A percentile compares a stretch with the other conserved stretches of the same genome.
Evolutionary conservation across 2,797 vertebrate genomes (phyloP).

Genomic region (Pipistrellus pipistrellus): DNA sequence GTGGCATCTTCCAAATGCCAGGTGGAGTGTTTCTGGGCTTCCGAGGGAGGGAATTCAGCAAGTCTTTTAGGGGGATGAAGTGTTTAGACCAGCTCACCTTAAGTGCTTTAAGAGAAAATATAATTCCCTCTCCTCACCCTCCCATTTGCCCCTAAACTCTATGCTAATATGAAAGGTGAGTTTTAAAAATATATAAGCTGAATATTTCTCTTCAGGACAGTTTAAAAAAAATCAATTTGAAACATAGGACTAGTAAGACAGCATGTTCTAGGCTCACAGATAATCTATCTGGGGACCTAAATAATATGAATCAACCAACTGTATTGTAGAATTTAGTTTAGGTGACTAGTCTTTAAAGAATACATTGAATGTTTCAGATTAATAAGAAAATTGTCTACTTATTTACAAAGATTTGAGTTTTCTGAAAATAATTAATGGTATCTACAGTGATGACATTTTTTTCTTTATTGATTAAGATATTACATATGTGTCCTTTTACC

Average conservation of each 20-base stretch:
- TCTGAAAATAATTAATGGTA: background rate
- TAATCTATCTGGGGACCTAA: background rate
- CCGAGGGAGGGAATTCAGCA: background rate
- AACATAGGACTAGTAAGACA: background rate
- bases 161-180: background rate
- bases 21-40: background rate
- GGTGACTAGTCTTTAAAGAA: background rate
- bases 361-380: background rate
- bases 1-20: conserved; percentile 52
- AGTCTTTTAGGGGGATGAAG: background rate
- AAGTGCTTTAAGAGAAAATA: conserved; percentile 27
- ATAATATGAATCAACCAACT: background rate
- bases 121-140: background rate
- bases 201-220: conserved; percentile 1
- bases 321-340: background rate
- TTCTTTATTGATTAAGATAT: too few species aligned
- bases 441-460: too few species aligned
- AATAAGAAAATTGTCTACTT: background rate
- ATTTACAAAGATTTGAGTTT: conserved; percentile 48
- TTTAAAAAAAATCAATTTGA: conserved; percentile 37
- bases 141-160: background rate
- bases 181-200: background rate
- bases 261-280: background rate
- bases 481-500: too few species aligned
- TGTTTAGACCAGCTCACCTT: background rate